Conservation (phyloP, 2,113 vertebrate species). For the Nothobranchius kuhntae region DNA sequence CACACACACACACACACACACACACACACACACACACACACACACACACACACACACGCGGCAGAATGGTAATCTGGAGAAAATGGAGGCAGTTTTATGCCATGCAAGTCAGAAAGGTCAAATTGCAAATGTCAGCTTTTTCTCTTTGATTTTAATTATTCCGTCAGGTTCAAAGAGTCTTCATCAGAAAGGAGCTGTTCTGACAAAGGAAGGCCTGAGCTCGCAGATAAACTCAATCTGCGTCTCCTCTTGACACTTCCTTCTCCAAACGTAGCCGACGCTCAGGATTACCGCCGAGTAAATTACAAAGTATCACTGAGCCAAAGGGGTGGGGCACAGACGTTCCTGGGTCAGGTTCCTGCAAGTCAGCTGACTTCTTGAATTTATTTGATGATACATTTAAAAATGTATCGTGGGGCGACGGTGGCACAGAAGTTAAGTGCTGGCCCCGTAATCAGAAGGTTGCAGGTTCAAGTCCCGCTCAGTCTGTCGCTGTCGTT, state of each 20-base stretch:
- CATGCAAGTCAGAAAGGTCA: conserved; percentile 76
- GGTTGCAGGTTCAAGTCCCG: no score
- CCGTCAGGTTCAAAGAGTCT: conserved; percentile 79
- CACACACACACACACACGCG: conserved; percentile 27
- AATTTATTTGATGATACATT: background rate
- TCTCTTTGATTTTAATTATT: conserved; percentile 75
- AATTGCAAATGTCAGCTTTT: conserved; percentile 77
- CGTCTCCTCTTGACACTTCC: conserved; percentile 68
- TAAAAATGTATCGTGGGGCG: no score
- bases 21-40: conserved; percentile 23
- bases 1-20: conserved; percentile 28
- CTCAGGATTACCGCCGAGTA: conserved; percentile 55
- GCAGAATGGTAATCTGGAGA: conserved; percentile 41
- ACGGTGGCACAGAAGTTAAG: no score
- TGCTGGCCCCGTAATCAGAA: no score
- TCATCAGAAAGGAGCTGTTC: conserved; percentile 59
- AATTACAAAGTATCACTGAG: conserved; percentile 60
- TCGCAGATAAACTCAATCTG: conserved; percentile 74
- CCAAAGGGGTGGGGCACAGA: conserved; percentile 7
- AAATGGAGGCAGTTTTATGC: conserved; percentile 62
- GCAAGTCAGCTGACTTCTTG: conserved; percentile 4
- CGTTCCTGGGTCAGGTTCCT: background rate
- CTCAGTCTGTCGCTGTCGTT: no score
- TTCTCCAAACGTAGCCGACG: conserved; percentile 47
- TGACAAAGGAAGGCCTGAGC: conserved; percentile 73